Evolutionary conservation across 2,888 invertebrate species (phyloP).

Genomic region (Nyleta sp.): DNA sequence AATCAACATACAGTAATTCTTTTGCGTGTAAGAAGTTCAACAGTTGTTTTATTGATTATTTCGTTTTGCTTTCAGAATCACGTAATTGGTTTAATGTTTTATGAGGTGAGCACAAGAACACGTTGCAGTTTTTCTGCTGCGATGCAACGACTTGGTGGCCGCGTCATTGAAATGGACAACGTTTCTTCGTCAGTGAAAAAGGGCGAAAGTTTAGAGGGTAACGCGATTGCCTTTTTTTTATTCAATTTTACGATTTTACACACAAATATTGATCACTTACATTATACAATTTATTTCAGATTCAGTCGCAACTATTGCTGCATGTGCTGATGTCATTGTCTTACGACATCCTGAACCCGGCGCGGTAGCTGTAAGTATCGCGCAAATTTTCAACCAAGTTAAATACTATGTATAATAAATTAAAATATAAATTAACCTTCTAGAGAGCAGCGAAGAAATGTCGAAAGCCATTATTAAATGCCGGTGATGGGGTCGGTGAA

Average conservation of each 20-base stretch:
- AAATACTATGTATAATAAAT: slow-evolving; percentile 13
- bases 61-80: slow-evolving; percentile 86
- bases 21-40: too few species aligned
- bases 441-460: slow-evolving; percentile 92
- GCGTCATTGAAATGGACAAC: slow-evolving; percentile 95
- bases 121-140: slow-evolving; percentile 98
- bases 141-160: slow-evolving; percentile 97
- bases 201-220: slow-evolving; percentile 96
- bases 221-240: background rate
- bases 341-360: slow-evolving; percentile 96
- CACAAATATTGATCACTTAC: too few species aligned
- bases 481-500: slow-evolving; percentile 98
- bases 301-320: slow-evolving; percentile 93
- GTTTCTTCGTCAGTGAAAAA: slow-evolving; percentile 97
- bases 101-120: slow-evolving; percentile 98
- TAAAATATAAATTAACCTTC: slow-evolving; percentile 10
- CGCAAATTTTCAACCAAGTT: background rate
- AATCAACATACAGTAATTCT: too few species aligned
- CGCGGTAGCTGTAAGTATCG: slow-evolving; percentile 90
- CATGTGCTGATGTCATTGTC: slow-evolving; percentile 97
- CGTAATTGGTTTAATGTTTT: slow-evolving; percentile 98
- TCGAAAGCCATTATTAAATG: slow-evolving; percentile 97
- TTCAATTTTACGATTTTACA: too few species aligned
- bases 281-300: slow-evolving; percentile 64
- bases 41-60: slow-evolving; percentile 1